Evolutionary conservation across 2,888 invertebrate species (phyloP), one percentile per base, ranked within the genome.

Genomic region (Hemistola chrysoprasaria): DNA sequence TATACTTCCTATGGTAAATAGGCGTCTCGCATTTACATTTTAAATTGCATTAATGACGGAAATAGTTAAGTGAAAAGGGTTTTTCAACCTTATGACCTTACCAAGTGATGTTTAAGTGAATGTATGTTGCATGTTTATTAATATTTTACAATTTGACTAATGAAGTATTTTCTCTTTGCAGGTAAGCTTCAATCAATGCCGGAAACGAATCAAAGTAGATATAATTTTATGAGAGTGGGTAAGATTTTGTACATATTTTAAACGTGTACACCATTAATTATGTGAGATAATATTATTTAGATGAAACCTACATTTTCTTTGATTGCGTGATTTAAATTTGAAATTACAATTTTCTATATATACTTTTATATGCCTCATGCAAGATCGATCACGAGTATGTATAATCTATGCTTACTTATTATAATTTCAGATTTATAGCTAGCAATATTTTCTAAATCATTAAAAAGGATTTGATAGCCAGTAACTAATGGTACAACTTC

Each of bases 91-190:
- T 48, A 20, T 25, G 37, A 53, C 43, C 55, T 51, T 43, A 2
- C 16, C 4, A 16, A 16, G 16, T 3, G 16, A 16, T 3, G 4
- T 16, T 3, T 2, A 16, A 16, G 4, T 3, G 4, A 3, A 3
- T 16, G 16, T 3, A 16, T 16, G 16, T 16, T 16, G 4, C 16
- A 4, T 16, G 4, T 16, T 27, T 31, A 22, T 38, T 38, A 35
- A 38, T 24, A 39, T 40, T 29, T 40, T 6, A 34, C 25, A 23
- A 41, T 34, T 36, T 47, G 34, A 31, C 33, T 53, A 40, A 50
- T 43, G 41, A 31, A 26, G 27, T 47, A 23, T 65, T 68, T 64
- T 65, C 58, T 67, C 46, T 66, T 71, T 61, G 21, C 72, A 71
- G 72, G 72, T 73, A 73, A 73, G 68, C 39, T 48, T 55, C 21